Base-by-base conservation (phyloP, 2,888 invertebrate species). In the Eucera pruinosa region DNA sequence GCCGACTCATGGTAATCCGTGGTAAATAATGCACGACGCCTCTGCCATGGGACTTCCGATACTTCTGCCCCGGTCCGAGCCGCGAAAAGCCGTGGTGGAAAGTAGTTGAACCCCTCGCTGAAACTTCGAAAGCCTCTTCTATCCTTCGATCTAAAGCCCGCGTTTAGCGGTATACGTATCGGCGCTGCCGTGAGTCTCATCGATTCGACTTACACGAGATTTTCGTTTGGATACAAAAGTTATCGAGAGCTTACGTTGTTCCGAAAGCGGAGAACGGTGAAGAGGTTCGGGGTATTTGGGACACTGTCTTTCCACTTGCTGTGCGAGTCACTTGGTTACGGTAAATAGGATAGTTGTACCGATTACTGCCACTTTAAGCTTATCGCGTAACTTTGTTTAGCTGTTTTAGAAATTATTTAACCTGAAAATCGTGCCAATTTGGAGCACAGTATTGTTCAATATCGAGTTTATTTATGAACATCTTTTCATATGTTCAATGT, bases 41-140 rank as follows among this genome's bases (percentile, higher is more conserved):
- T 61, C 43, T 20, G 36, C 54, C 41, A 57, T 45, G 47, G 58
- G 66, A 52, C 48, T 66, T 65, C 30, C 69, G 80, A 77, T 65
- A 60, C 57, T 71, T 67, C 65, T 55, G 23, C 15, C 43, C n/a
- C n/a, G 36, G 58, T 36, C 36, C 25, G 61, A 41, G 79, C 69
- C 72, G 79, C 74, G 82, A 76, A 82, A 84, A 82, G 74, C 80
- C 76, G 55, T 45, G 58, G 69, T 61, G 72, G 65, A 81, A 86
- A 85, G 82, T 83, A 85, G 85, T 86, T 86, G 78, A 83, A 87
- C 80, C 78, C 69, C 77, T 81, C 71, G 70, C 78, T 84, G 78
- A 83, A 88, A 89, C 87, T 88, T 88, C 66, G 77, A 80, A 88
- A 86, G 86, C 84, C 85, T 33, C 66, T 36, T 30, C 57, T 30